Base-by-base conservation (phyloP, 2,888 invertebrate genomes). In the Abrostola tripartita region DNA sequence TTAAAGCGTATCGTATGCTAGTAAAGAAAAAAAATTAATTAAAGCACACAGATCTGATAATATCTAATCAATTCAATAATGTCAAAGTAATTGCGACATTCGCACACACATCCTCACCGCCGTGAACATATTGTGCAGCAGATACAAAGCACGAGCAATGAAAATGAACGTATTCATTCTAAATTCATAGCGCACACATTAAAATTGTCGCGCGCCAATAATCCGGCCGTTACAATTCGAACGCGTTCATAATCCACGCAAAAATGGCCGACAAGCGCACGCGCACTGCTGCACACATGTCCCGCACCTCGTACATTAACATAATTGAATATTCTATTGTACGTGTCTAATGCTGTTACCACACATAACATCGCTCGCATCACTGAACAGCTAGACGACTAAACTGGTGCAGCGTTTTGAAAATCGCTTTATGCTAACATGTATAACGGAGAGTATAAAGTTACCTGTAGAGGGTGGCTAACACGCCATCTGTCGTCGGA, bases 311-410 rank as follows among this genome's bases (percentile, higher is more conserved):
- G 78, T 77, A 78, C 83, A 89, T 91, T 91, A 90, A 81, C 91
- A 91, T 92, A 90, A 91, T 90, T 88, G 85, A 89, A 90, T 90
- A 89, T 88, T 87, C 89, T 82, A 92, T 93, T 93, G 92, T 93
- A 85, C 88, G 89, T 85, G 82, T 78, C 81, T 92, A 92, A 93
- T 93, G 90, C 88, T 86, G 83, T 92, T 90, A 91, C 87, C 87
- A 85, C 55, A 65, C 74, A 79, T 69, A 75, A 61, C 70, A 78
- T 84, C 76, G 70, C 66, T 77, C 76, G 36, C 58, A 71, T 62
- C 78, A 76, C 82, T 78, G n/a, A 6, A 55, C 11, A 42, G 47
- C 40, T 35, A 51, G 44, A 56, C 56, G 40, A 40, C 40, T 10
- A 41, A 12, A 63, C 44, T 61, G 52, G 52, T 55, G 41, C n/a